These are phyloP conservation scores for Julus scandinavius DNA, from an alignment of 2,888 invertebrate genomes.

Conservation along the genomic window DNA sequence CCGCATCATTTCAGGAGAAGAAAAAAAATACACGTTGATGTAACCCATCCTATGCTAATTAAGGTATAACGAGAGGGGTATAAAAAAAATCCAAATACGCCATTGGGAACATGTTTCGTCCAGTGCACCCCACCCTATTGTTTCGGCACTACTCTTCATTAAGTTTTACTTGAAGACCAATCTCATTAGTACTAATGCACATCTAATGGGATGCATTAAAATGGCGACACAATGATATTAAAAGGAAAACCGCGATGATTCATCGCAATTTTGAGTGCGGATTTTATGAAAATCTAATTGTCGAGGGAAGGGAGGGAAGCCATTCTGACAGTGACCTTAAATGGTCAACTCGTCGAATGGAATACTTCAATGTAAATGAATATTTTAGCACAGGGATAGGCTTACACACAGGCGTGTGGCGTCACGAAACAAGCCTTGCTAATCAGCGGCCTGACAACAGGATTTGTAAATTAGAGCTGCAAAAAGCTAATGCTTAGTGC, in stretches of 20 bases:
- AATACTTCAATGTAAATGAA: constrained; percentile 10
- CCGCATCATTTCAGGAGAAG: too few species aligned
- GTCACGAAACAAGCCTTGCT: background rate
- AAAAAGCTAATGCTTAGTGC: background rate
- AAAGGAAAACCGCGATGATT: background rate
- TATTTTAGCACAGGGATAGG: constrained; percentile 23
- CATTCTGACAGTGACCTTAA: constrained; percentile 35
- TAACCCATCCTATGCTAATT: too few species aligned
- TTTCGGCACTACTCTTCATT: constrained; percentile 6
- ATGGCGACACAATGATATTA: background rate
- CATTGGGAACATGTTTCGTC: too few species aligned
- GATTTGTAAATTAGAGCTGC: constrained; percentile 3
- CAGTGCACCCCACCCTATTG: background rate
- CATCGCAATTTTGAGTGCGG: background rate
- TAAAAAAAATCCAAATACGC: too few species aligned
- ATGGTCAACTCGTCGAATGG: constrained; percentile 9
- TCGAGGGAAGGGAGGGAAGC: background rate
- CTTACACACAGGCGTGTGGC: background rate
- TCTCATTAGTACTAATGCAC: constrained; percentile 34
- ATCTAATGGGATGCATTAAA: constrained; percentile 9
- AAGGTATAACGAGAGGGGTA: too few species aligned
- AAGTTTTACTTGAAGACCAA: background rate
- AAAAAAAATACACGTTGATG: too few species aligned
- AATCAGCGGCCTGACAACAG: background rate
- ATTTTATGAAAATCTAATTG: constrained; percentile 20